A percentile compares a stretch with the other conserved stretches of the same genome.
Evolutionary conservation across 2,797 vertebrate genomes (phyloP).

Genomic region (Molossus molossus): DNA sequence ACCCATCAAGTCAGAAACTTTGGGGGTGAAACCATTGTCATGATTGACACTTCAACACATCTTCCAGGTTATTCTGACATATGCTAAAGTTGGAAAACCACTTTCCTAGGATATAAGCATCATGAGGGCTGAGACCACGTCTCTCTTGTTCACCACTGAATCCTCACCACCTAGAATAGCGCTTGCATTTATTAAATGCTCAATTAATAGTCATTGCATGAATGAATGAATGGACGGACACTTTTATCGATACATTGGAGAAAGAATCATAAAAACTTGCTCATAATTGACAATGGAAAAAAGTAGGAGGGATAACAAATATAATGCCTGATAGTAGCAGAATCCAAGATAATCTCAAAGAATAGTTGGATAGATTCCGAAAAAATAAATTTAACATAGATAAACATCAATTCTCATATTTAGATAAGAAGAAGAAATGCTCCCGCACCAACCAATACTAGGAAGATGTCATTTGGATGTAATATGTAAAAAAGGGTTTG

Average conservation of each 20-base stretch:
- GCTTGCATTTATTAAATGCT: not conserved
- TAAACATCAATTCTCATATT: not conserved
- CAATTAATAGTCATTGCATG: not conserved
- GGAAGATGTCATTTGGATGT: not conserved
- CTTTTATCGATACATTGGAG: not conserved
- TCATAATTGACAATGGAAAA: conserved; percentile 31
- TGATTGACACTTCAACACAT: not conserved
- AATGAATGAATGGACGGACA: not conserved
- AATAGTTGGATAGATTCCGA: not conserved
- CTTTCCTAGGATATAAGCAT: not conserved
- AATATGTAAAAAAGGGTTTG: not conserved
- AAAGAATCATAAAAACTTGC: not conserved
- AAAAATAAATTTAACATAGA: not conserved
- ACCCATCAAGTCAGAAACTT: not conserved
- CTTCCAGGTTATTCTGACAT: not conserved
- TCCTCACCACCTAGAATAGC: not conserved
- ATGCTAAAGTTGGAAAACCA: not conserved
- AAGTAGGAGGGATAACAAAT: not conserved
- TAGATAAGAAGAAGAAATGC: not conserved
- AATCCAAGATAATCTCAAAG: not conserved
- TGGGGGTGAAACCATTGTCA: not conserved
- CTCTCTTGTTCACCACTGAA: not conserved
- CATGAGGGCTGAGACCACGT: not conserved
- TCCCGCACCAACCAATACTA: not conserved
- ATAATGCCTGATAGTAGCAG: not conserved